Percentiles rank a stretch among this genome's conserved stretches.
phyloP scores from a whole-genome alignment of 2,888 invertebrate genomes.

The Ectemnius cavifrons region DNA sequence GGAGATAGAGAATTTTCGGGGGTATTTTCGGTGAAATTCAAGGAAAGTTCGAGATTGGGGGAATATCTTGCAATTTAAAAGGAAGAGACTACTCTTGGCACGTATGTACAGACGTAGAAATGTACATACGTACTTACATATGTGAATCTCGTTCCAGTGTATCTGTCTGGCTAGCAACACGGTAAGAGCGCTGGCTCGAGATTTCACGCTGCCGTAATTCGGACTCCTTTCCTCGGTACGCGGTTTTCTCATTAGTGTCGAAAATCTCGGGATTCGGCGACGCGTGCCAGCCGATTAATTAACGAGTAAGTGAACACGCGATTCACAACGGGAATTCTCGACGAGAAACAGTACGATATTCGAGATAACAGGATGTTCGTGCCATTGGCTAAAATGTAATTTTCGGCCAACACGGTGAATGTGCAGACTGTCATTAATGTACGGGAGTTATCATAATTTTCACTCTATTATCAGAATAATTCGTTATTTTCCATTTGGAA shows the following conservation, averaged over 20 bases:
- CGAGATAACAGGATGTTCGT: no score
- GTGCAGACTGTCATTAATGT: no score
- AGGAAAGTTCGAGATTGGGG: no score
- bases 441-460: no score
- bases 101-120: not conserved
- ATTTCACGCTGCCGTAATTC: slow-evolving; percentile 2
- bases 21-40: no score
- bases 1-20: no score
- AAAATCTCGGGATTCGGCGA: slow-evolving; percentile 16
- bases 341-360: not conserved
- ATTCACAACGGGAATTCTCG: not conserved
- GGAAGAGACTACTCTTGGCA: not conserved
- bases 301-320: slow-evolving; percentile 19
- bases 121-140: not conserved
- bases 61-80: no score
- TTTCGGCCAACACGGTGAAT: no score
- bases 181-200: not conserved
- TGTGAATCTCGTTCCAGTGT: not conserved
- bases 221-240: not conserved
- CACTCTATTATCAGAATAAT: no score
- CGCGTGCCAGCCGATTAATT: slow-evolving; percentile 23
- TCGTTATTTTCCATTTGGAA: no score
- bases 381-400: no score
- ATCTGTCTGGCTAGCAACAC: no score
- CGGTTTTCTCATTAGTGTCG: slow-evolving; percentile 22